Evolutionary conservation across 2,797 vertebrate species (phyloP).

Genomic region (Apogon hyalosoma): DNA sequence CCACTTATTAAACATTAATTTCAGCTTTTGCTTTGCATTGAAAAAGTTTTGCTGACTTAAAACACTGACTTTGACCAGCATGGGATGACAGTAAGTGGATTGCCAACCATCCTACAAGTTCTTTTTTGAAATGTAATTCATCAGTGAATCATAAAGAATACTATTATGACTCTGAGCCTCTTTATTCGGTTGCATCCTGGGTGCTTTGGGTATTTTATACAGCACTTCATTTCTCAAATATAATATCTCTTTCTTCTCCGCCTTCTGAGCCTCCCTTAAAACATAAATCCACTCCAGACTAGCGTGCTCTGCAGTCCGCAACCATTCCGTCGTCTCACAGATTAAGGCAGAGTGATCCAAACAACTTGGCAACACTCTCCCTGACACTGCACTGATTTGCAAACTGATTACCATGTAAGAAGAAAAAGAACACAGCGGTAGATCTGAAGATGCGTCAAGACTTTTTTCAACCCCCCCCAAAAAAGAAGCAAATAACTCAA

Average conservation of each 20-base stretch:
- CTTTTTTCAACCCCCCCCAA: constrained; percentile 20
- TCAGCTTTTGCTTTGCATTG: constrained; percentile 9
- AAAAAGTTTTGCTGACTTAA: constrained; percentile 8
- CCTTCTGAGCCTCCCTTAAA: constrained; percentile 70
- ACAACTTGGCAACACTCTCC: constrained; percentile 76
- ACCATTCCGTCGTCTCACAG: constrained; percentile 70
- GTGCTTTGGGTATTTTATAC: constrained; percentile 51
- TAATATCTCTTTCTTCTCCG: constrained; percentile 68
- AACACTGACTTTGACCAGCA: constrained; percentile 10
- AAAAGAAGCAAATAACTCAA: constrained; percentile 51
- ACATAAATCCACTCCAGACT: constrained; percentile 80
- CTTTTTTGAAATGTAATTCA: constrained; percentile 45
- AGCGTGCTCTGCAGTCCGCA: constrained; percentile 64
- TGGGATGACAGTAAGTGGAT: constrained; percentile 19
- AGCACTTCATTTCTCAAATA: constrained; percentile 63
- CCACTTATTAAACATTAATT: constrained; percentile 16
- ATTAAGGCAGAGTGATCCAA: constrained; percentile 82
- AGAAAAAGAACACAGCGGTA: constrained; percentile 38
- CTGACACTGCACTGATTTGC: constrained; percentile 82
- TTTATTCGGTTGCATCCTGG: constrained; percentile 52
- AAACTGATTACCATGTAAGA: constrained; percentile 81
- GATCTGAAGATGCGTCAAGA: constrained; percentile 59
- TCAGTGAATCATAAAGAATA: constrained; percentile 51
- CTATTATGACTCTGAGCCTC: constrained; percentile 36
- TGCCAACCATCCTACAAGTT: constrained; percentile 27